Evolutionary conservation across 2,797 vertebrate genomes (phyloP).

Genomic region (Tolypeutes matacus): DNA sequence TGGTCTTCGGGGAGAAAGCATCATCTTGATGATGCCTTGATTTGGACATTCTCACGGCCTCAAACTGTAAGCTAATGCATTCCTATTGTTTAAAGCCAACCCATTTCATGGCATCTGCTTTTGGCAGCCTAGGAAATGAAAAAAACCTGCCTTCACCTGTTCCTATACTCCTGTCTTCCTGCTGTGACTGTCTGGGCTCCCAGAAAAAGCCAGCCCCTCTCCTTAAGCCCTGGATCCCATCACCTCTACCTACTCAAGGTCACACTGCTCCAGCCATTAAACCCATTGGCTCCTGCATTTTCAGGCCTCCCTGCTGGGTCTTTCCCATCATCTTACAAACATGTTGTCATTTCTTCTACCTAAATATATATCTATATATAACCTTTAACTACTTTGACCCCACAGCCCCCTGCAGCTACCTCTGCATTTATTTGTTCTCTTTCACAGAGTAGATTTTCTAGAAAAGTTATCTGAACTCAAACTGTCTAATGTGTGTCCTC

Average conservation of each 20-base stretch:
- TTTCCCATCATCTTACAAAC: not conserved
- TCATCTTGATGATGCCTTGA: no score
- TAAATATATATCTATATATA: not conserved
- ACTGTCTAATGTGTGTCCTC: not conserved
- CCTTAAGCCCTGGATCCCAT: not conserved
- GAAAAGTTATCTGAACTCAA: not conserved
- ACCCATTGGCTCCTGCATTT: not conserved
- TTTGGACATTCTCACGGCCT: no score
- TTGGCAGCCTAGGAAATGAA: no score
- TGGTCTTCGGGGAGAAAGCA: no score
- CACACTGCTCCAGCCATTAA: not conserved
- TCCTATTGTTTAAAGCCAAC: no score
- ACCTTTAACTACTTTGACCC: not conserved
- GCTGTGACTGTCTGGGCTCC: not conserved
- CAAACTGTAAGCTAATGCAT: no score
- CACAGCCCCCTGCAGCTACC: not conserved
- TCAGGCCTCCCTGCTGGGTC: not conserved
- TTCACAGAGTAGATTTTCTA: conserved; percentile 5
- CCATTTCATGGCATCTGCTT: no score
- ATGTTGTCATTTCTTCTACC: not conserved
- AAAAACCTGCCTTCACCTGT: no score
- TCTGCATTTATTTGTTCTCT: not conserved
- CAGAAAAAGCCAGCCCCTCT: not conserved
- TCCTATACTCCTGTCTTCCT: not conserved
- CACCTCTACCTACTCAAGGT: no score